These are phyloP conservation scores for Megastigmus dorsalis DNA, from an alignment of 2,888 invertebrate genomes.

Conservation along the genomic window DNA sequence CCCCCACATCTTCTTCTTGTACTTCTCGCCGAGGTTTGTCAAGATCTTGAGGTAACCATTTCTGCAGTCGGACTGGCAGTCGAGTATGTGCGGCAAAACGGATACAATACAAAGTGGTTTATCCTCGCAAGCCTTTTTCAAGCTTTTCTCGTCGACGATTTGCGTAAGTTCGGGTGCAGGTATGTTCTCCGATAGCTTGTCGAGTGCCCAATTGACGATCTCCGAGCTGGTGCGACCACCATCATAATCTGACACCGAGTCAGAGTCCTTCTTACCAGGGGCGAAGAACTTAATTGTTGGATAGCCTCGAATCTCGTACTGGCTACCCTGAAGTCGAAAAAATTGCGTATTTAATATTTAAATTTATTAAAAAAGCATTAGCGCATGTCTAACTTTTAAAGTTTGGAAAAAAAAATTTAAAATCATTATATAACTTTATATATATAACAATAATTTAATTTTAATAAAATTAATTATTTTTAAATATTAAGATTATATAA, in stretches of 20 bases:
- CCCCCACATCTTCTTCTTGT: conserved; percentile 96
- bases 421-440: neutral
- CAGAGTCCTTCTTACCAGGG: conserved; percentile 82
- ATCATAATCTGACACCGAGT: conserved; percentile 88
- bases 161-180: conserved; percentile 92
- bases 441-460: conserved; percentile 2
- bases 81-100: conserved; percentile 94
- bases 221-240: conserved; percentile 93
- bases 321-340: conserved; percentile 80
- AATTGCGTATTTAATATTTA: too few relatives aligned
- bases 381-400: too few relatives aligned
- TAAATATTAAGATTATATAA: neutral
- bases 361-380: too few relatives aligned
- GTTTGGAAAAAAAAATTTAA: too few relatives aligned
- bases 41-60: conserved; percentile 88
- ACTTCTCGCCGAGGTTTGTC: conserved; percentile 87
- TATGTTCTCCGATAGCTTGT: conserved; percentile 89
- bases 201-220: conserved; percentile 92
- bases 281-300: conserved; percentile 97
- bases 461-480: conserved; percentile 11
- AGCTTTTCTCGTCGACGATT: conserved; percentile 77
- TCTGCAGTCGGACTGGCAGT: conserved; percentile 95
- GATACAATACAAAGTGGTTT: conserved; percentile 94
- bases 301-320: conserved; percentile 93
- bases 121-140: conserved; percentile 87